Conservation (phyloP, 2,797 vertebrate species). For the Ibycter americanus region DNA sequence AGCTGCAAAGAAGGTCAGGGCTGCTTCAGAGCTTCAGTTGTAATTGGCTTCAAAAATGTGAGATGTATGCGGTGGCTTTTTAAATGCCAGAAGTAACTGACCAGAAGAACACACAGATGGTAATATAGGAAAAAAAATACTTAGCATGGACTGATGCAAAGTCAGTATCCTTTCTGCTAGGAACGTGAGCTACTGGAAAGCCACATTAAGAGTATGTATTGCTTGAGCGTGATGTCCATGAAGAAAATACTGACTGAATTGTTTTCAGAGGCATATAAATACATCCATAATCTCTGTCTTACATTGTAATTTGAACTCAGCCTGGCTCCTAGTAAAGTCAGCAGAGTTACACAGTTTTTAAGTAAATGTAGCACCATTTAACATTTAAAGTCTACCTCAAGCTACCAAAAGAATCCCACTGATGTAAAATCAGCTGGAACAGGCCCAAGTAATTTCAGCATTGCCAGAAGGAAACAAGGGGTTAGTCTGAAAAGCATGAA, state of each 20-base stretch:
- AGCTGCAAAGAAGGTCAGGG: not conserved
- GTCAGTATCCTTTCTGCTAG: not conserved
- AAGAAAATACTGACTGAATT: not conserved
- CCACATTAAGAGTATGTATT: not conserved
- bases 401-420: not conserved
- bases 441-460: not conserved
- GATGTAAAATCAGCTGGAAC: not conserved
- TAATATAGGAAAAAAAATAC: not conserved
- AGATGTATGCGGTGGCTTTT: not conserved
- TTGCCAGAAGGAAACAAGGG: constrained; percentile 6
- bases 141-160: not conserved
- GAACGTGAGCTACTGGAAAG: not conserved
- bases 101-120: not conserved
- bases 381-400: not conserved
- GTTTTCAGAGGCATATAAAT: not conserved
- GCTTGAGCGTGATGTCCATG: not conserved
- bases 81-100: not conserved
- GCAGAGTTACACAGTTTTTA: not conserved
- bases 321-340: not conserved
- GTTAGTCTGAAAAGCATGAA: constrained; percentile 34
- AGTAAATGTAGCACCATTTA: not conserved
- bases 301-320: not conserved
- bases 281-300: not conserved
- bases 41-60: not conserved
- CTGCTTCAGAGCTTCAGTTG: not conserved